Evolutionary conservation across 2,888 invertebrate species (phyloP), one percentile per base, ranked within the genome.

Genomic region (Orgyia antiqua): DNA sequence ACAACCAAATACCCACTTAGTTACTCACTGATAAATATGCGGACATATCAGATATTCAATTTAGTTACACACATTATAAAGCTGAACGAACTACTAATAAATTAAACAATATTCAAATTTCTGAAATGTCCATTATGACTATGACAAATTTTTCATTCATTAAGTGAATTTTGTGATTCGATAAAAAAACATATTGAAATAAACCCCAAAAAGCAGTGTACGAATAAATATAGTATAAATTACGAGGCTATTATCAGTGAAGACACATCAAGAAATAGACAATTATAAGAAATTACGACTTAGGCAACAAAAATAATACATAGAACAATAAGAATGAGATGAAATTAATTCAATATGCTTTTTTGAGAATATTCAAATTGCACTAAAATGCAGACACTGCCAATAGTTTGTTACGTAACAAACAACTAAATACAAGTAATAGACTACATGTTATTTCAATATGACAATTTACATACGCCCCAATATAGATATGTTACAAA

Each of bases 301-400:
- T 19, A 26, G 11, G 40, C 5, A 30, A 17, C 11, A 12, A 13
- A 13, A 11, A 24, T 20, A 4, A 48, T 29, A 39, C 33, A 45
- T 38, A 42, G 42, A 45, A 37, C 38, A 42, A 49, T 25, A 29
- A 39, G 31, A 38, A 43, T 29, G 21, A 29, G 36, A 42, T 31
- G 37, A 51, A 67, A 60, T 75, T 74, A 82, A 57, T 76, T 82
- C 84, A 84, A 86, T 86, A 86, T 84, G 86, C 86, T 84, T 82
- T 15, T 62, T 38, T 55, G 48, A 44, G 61, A 24, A 42, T 37
- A 45, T 33, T 61, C 76, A 77, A 83, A 67, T 86, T 87, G 87
- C 87, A 86, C 87, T 87, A 87, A 87, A 79, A 87, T 87, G 87
- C 87, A 87, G 87, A 87, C 87, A 86, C 82, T 84, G 84, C 84